These are phyloP conservation scores for Merops nubicus DNA, from an alignment of 2,113 vertebrate species.

Conservation along the genomic window DNA sequence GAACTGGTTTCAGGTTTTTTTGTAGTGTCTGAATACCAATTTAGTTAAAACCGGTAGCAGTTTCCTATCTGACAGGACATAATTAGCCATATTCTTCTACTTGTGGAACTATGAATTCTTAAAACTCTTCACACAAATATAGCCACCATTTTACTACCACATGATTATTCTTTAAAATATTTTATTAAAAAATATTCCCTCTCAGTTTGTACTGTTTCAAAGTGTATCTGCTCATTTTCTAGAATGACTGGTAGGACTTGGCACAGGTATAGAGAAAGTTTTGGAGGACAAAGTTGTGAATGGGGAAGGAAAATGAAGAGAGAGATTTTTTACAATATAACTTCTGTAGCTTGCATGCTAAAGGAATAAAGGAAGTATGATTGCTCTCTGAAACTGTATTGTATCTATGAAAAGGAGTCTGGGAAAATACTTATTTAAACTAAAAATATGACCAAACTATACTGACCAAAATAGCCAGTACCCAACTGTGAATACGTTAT, in stretches of 20 bases:
- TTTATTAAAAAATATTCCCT: neutral
- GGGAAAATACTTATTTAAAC: neutral
- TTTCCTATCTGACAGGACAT: neutral
- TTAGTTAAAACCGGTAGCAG: neutral
- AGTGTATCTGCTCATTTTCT: neutral
- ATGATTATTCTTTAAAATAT: neutral
- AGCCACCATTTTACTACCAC: neutral
- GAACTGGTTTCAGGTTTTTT: neutral
- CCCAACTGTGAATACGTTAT: neutral
- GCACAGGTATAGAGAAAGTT: neutral
- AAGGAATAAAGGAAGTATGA: neutral
- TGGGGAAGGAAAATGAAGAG: too few relatives aligned
- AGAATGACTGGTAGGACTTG: neutral
- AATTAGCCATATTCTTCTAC: neutral
- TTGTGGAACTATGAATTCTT: neutral
- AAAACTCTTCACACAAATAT: neutral
- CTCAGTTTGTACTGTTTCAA: neutral
- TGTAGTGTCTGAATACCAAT: neutral
- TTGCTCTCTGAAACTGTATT: neutral
- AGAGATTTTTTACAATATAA: neutral
- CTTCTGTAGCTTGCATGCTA: neutral
- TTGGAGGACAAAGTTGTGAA: neutral
- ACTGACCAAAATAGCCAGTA: neutral
- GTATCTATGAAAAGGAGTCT: neutral
- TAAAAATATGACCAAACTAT: too few relatives aligned